These are phyloP conservation scores for Porphyrio hochstetteri DNA, from an alignment of 2,113 vertebrate genomes.

Conservation along the genomic window DNA sequence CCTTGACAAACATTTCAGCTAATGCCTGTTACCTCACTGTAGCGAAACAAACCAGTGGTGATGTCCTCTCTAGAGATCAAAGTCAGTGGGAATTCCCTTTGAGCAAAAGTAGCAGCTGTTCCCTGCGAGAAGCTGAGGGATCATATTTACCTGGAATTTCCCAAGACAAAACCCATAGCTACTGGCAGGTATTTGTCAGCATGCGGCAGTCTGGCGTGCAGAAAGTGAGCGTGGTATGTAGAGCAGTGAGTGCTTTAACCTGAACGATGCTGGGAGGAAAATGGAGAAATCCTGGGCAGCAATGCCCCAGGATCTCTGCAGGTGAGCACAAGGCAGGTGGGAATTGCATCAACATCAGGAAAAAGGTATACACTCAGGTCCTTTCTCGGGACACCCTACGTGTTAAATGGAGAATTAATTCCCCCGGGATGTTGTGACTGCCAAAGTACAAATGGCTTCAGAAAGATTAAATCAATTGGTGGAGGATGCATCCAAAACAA, in stretches of 20 bases:
- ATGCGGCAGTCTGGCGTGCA: neutral
- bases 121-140: neutral
- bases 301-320: neutral
- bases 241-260: neutral
- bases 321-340: neutral
- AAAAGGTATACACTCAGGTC: neutral
- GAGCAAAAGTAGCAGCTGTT: slow-evolving; percentile 59
- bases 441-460: neutral
- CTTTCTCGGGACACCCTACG: neutral
- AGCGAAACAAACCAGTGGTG: neutral
- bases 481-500: neutral
- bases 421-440: neutral
- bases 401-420: neutral
- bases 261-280: neutral
- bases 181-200: slow-evolving; percentile 21
- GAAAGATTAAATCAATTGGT: neutral
- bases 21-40: neutral
- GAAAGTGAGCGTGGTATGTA: neutral
- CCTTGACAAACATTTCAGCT: neutral
- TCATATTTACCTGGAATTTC: slow-evolving; percentile 57
- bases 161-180: slow-evolving; percentile 26
- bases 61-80: slow-evolving; percentile 31
- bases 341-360: neutral
- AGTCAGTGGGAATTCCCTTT: slow-evolving; percentile 57
- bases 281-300: neutral